Percentiles rank a stretch among this genome's conserved stretches.
These are phyloP conservation scores for Microctonus aethiopoides DNA, from an alignment of 2,888 invertebrate species.

Conservation along the genomic window DNA sequence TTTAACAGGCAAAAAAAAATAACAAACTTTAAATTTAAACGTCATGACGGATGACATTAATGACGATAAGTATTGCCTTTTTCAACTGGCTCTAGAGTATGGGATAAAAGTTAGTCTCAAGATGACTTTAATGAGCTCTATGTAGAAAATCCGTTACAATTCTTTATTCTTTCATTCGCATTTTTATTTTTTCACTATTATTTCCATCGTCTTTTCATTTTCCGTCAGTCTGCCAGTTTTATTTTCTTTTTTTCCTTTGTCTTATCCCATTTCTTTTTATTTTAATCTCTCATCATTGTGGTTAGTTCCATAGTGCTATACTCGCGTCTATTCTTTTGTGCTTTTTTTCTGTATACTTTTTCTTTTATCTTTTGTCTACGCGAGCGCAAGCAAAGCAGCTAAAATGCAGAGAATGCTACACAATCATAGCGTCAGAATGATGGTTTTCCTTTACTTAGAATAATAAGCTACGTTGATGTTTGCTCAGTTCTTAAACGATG, in stretches of 20 bases:
- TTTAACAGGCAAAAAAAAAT: not conserved
- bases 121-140: slow-evolving; percentile 30
- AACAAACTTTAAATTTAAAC: slow-evolving; percentile 28
- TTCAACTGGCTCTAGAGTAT: slow-evolving; percentile 14
- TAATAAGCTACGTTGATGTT: slow-evolving; percentile 53
- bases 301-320: not conserved
- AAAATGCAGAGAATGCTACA: slow-evolving; percentile 38
- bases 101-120: slow-evolving; percentile 14
- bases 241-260: not conserved
- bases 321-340: not conserved
- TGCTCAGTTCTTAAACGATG: slow-evolving; percentile 50
- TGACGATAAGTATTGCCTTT: slow-evolving; percentile 31
- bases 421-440: slow-evolving; percentile 11
- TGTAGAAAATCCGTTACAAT: slow-evolving; percentile 5
- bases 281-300: slow-evolving; percentile 2
- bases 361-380: slow-evolving; percentile 35
- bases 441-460: slow-evolving; percentile 41
- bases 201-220: slow-evolving; percentile 2
- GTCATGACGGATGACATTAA: slow-evolving; percentile 33
- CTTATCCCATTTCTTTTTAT: slow-evolving; percentile 3
- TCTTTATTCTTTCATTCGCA: slow-evolving; percentile 3
- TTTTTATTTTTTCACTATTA: slow-evolving; percentile 17
- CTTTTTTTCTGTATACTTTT: too few species aligned
- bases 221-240: not conserved
- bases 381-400: slow-evolving; percentile 40